Conservation (phyloP, 2,888 invertebrate species). For the Eupeodes luniger region DNA sequence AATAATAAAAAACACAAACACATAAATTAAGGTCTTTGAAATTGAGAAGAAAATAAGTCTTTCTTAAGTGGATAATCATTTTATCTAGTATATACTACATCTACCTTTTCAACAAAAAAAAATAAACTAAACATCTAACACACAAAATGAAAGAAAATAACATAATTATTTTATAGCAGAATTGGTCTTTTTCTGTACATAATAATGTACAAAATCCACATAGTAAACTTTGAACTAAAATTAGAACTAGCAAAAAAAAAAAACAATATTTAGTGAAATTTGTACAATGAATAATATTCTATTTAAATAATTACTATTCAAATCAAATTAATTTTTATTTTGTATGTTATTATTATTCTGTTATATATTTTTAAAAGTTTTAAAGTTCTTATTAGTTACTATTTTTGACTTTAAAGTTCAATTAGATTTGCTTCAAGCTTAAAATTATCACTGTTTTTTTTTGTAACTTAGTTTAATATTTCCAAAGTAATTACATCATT, state of each 20-base stretch:
- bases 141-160: background rate
- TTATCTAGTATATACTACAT: conserved; percentile 43
- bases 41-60: background rate
- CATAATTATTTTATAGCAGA: background rate
- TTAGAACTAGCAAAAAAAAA: background rate
- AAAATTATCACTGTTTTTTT: too few relatives aligned
- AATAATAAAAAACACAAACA: too few relatives aligned
- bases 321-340: too few relatives aligned
- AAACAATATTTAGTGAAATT: background rate
- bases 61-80: conserved; percentile 66
- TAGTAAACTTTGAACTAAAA: background rate
- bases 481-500: too few relatives aligned
- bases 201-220: background rate
- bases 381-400: too few relatives aligned
- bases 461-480: too few relatives aligned
- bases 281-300: background rate
- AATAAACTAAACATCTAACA: background rate
- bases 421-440: too few relatives aligned
- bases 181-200: background rate
- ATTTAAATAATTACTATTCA: too few relatives aligned
- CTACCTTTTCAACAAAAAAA: background rate
- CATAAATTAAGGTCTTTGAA: too few relatives aligned
- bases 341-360: too few relatives aligned
- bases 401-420: too few relatives aligned
- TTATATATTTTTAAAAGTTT: too few relatives aligned